Conservation (phyloP, 2,113 vertebrate genomes). For the Neodon shergylaensis region DNA sequence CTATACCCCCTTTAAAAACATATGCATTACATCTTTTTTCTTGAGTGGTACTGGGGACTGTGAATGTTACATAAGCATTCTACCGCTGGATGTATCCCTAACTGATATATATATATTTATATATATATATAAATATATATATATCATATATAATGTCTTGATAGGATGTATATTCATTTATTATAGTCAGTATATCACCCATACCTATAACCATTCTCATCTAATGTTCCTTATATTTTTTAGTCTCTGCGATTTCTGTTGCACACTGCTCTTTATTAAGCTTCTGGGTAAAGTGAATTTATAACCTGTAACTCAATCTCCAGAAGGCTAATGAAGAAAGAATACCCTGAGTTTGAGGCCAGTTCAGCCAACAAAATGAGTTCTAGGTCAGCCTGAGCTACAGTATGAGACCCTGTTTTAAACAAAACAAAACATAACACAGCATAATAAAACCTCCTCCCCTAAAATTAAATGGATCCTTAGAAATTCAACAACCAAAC, state of each 20-base stretch:
- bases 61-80: not conserved
- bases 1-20: not conserved
- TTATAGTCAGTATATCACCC: not conserved
- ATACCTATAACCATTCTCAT: not conserved
- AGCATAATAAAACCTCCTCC: not conserved
- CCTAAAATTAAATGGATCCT: not conserved
- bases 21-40: not conserved
- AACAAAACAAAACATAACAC: not conserved
- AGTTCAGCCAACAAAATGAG: not conserved
- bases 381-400: not conserved
- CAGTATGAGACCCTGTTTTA: not conserved
- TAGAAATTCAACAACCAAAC: not conserved
- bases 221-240: not conserved
- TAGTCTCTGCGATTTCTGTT: conserved; percentile 24
- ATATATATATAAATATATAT: too few relatives aligned
- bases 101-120: not conserved
- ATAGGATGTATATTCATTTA: not conserved
- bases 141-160: not conserved
- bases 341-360: not conserved
- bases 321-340: not conserved
- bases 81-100: not conserved
- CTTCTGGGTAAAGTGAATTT: not conserved
- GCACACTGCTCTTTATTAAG: not conserved
- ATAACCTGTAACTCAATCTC: not conserved
- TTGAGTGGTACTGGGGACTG: not conserved